A percentile compares a stretch with the other conserved stretches of the same genome.
These are phyloP conservation scores for Trypoxylus dichotomus DNA, from an alignment of 1,140 invertebrate genomes.

Conservation along the genomic window DNA sequence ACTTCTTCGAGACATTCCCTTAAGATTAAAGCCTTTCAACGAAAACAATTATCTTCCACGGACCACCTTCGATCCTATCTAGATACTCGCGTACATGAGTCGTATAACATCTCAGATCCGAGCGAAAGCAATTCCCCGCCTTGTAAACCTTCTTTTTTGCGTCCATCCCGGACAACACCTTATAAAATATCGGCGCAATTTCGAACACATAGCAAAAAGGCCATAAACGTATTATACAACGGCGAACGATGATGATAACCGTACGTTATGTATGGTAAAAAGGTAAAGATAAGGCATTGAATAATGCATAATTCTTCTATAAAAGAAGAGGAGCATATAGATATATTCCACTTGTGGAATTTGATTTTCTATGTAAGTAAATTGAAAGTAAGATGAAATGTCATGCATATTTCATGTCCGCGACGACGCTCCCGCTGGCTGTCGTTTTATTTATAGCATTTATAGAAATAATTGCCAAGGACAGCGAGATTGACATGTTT, in stretches of 20 bases:
- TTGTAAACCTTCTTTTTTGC: neutral
- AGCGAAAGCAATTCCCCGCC: neutral
- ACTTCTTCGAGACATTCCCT: no score
- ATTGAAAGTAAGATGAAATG: slow-evolving; percentile 7
- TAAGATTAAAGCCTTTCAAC: no score
- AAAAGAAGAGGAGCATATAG: neutral
- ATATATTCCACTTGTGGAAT: neutral
- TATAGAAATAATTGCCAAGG: slow-evolving; percentile 2
- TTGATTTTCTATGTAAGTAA: neutral
- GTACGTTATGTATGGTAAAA: neutral
- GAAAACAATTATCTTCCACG: neutral
- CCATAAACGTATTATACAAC: neutral
- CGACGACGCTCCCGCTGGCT: neutral
- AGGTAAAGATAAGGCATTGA: neutral
- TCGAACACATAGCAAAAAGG: neutral
- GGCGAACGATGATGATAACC: neutral
- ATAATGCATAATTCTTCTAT: slow-evolving; percentile 1
- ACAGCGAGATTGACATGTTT: neutral
- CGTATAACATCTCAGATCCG: neutral
- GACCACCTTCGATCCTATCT: neutral
- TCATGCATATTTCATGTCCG: slow-evolving; percentile 2
- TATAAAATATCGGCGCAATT: neutral
- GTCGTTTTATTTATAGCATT: slow-evolving; percentile 2
- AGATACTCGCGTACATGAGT: neutral
- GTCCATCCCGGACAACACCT: neutral